Base-by-base conservation (phyloP, 2,113 vertebrate genomes). In the Oreotrochilus melanogaster region DNA sequence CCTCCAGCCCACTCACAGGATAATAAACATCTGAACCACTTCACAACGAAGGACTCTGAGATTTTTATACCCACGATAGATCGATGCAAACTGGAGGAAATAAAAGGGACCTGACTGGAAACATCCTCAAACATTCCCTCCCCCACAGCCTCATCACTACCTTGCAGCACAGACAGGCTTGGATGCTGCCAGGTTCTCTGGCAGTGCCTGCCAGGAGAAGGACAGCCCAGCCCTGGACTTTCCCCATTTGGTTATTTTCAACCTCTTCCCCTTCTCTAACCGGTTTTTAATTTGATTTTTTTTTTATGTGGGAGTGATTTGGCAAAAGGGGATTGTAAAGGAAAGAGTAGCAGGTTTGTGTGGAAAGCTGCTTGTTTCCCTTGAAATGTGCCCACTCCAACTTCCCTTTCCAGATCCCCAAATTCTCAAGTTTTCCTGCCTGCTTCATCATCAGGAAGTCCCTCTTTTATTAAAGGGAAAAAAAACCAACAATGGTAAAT, bases 261-360 rank as follows among this genome's bases (percentile, higher is more conserved):
- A 5, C 31, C 50, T 53, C 47, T 62, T 64, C 24, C 13, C 27
- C 19, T 50, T 74, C 33, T 23, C n/a, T 28, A 6, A 21, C 35
- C 27, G n/a, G 11, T 7, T 75, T 47, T 61, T 58, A 27, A 6
- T 5, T 14, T 8, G 45, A 19, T 37, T 37, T 18, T 47, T 45
- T 30, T 58, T 24, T 4, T 0, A 1, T 8, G 17, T 11, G 24
- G 18, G 4, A 14, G n/a, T 18, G 54, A 70, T 56, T 75, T 37
- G 27, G 15, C 25, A 39, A 31, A 72, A 35, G 24, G 11, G n/a
- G 48, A 3, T 25, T 19, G 22, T 7, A 22, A 76, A 60, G 71
- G 31, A 25, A 51, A 23, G 27, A 66, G 21, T 4, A 75, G 42
- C 30, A 28, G 71, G 5, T 57, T 73, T 12, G 12, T 1, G 0